These are phyloP conservation scores for Neoitamus cyanurus DNA, from an alignment of 2,888 invertebrate genomes.

Conservation along the genomic window DNA sequence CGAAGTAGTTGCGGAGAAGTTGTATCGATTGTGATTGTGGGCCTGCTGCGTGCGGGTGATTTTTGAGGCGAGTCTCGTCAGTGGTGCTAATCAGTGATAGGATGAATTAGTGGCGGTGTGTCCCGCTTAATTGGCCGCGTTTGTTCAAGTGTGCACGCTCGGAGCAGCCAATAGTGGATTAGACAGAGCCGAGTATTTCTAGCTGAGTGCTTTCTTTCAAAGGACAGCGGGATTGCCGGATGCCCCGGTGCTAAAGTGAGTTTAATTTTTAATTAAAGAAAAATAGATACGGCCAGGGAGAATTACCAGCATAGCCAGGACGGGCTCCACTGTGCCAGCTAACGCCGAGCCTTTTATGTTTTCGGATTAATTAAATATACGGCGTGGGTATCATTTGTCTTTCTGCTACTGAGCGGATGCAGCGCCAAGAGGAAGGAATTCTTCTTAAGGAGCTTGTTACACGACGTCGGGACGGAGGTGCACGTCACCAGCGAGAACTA, in stretches of 20 bases:
- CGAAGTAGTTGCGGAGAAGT: background rate
- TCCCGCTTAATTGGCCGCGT: background rate
- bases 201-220: conserved; percentile 30
- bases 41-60: background rate
- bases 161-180: conserved; percentile 16
- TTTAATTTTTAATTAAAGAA: conserved; percentile 46
- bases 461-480: background rate
- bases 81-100: background rate
- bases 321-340: background rate
- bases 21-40: background rate
- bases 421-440: background rate
- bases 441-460: conserved; percentile 8
- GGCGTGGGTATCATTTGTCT: conserved; percentile 36
- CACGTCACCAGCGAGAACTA: conserved; percentile 37
- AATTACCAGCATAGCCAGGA: background rate
- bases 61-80: background rate
- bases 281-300: conserved; percentile 18
- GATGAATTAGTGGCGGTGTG: conserved; percentile 12
- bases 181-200: conserved; percentile 36
- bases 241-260: conserved; percentile 14
- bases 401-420: conserved; percentile 9
- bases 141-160: background rate
- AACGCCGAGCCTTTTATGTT: background rate
- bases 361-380: conserved; percentile 44
- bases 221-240: background rate